Evolutionary conservation across 2,113 vertebrate species (phyloP).

Genomic region (Sapajus apella): DNA sequence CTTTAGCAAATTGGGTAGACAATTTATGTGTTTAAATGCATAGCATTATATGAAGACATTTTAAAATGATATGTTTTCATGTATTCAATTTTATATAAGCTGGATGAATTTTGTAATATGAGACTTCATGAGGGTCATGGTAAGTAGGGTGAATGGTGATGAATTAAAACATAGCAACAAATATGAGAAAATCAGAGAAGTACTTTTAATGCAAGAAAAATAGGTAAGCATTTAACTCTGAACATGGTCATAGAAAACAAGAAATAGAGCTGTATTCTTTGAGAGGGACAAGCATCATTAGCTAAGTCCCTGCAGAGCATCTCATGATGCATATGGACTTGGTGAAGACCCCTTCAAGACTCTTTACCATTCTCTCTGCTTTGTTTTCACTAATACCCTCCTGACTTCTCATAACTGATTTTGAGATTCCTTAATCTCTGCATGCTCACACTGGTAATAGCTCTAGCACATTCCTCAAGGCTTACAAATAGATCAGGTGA

Average conservation of each 20-base stretch:
- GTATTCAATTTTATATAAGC: not conserved
- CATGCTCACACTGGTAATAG: not conserved
- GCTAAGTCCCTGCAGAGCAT: not conserved
- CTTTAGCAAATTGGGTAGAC: not conserved
- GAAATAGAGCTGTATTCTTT: not conserved
- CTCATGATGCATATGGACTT: not conserved
- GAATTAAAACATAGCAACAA: not conserved
- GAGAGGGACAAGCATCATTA: not conserved
- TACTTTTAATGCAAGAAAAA: not conserved
- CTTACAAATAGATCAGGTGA: not conserved
- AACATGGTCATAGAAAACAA: not conserved
- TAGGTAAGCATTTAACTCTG: not conserved
- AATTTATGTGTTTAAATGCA: not conserved
- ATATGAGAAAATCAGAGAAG: not conserved
- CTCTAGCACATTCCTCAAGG: not conserved
- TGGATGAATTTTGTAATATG: not conserved
- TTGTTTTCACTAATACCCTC: not conserved
- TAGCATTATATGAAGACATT: not conserved
- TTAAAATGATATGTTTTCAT: not conserved
- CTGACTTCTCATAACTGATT: not conserved
- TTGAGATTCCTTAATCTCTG: not conserved
- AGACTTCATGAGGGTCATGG: not conserved
- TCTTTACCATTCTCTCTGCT: not conserved
- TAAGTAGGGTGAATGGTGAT: not conserved
- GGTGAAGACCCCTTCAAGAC: not conserved